These are phyloP conservation scores for Pemphredon lugubris DNA, from an alignment of 2,888 invertebrate species.

Conservation along the genomic window DNA sequence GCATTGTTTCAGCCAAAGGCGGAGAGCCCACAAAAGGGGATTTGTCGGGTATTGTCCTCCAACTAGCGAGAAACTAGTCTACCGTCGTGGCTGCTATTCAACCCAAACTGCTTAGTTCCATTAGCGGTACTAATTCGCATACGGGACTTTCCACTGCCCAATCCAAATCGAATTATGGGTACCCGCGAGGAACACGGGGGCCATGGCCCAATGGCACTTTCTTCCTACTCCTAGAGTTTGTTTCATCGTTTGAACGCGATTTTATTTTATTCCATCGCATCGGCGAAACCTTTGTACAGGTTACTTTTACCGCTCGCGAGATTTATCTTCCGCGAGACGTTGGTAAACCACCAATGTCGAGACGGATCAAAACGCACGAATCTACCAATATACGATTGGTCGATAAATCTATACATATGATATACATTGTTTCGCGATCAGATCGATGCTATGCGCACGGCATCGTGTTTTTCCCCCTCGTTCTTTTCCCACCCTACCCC, in stretches of 20 bases:
- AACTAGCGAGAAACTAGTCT: conserved; percentile 61
- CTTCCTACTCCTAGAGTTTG: neutral
- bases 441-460: neutral
- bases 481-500: neutral
- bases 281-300: no score
- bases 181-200: neutral
- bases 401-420: no score
- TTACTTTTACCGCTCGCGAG: no score
- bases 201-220: neutral
- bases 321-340: no score
- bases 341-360: no score
- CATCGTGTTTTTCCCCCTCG: conserved; percentile 1
- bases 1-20: conserved; percentile 61
- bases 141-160: conserved; percentile 21
- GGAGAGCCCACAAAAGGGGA: conserved; percentile 61
- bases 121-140: conserved; percentile 52
- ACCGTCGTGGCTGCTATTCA: conserved; percentile 57
- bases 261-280: no score
- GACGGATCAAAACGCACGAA: no score
- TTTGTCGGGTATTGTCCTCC: conserved; percentile 67
- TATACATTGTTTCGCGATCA: no score
- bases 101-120: conserved; percentile 65
- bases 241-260: no score
- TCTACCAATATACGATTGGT: no score
- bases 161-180: conserved; percentile 29